A percentile compares a stretch with the other conserved stretches of the same genome.
Evolutionary conservation across 2,888 invertebrate genomes (phyloP).

Genomic region (Gonocerus acuteangulatus): DNA sequence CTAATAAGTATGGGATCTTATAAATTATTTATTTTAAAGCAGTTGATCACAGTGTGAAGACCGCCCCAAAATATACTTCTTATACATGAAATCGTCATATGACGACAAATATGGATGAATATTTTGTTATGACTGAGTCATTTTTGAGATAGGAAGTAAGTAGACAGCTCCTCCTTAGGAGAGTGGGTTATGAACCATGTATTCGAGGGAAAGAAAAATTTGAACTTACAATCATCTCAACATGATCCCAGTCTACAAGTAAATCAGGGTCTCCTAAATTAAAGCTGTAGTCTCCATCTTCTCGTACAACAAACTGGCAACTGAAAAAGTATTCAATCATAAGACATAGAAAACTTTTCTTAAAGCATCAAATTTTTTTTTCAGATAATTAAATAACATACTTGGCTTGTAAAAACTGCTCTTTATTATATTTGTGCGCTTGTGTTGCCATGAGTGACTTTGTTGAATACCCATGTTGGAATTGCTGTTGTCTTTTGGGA

Average conservation of each 20-base stretch:
- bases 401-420: slow-evolving; percentile 91
- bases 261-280: slow-evolving; percentile 78
- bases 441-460: slow-evolving; percentile 46
- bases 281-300: slow-evolving; percentile 67
- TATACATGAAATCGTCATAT: too few relatives aligned
- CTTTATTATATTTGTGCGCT: slow-evolving; percentile 77
- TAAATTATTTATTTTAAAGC: too few relatives aligned
- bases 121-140: too few relatives aligned
- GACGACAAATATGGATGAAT: too few relatives aligned
- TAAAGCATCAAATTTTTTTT: slow-evolving; percentile 1
- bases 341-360: background rate
- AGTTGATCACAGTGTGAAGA: too few relatives aligned
- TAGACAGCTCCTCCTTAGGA: too few relatives aligned
- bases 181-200: too few relatives aligned
- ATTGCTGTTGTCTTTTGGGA: slow-evolving; percentile 6
- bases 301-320: slow-evolving; percentile 90
- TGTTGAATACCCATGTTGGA: slow-evolving; percentile 35
- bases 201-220: too few relatives aligned
- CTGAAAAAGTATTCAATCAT: slow-evolving; percentile 48
- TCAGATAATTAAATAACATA: slow-evolving; percentile 46
- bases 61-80: too few relatives aligned
- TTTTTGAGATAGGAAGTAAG: too few relatives aligned
- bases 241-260: slow-evolving; percentile 81
- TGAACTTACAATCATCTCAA: slow-evolving; percentile 84
- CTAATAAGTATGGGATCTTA: too few relatives aligned